phyloP scores from a whole-genome alignment of 2,888 invertebrate species.

The Drosophila pseudotalamancana region DNA sequence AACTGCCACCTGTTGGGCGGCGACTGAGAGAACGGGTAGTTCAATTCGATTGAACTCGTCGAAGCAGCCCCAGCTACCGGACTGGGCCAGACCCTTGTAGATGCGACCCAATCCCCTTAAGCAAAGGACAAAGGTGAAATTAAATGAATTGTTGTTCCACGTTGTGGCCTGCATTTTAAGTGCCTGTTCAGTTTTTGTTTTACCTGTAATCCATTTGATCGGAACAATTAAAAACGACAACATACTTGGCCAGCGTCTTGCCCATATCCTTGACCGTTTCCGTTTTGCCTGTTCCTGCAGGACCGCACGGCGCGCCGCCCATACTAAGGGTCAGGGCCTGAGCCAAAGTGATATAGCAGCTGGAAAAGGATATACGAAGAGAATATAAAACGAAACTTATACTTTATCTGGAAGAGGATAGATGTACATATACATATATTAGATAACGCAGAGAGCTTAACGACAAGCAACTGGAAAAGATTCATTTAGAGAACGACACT shows the following conservation, averaged over 20 bases:
- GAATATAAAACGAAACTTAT: no score
- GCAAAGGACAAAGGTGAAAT: no score
- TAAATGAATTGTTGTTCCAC: conserved; percentile 28
- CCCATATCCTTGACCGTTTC: conserved; percentile 99
- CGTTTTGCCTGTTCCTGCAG: conserved; percentile 99
- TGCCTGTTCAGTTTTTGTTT: conserved; percentile 2
- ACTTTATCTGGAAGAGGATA: background rate
- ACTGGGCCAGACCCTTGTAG: conserved; percentile 97
- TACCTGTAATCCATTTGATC: conserved; percentile 98
- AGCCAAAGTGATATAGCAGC: conserved; percentile 98
- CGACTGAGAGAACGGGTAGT: conserved; percentile 96
- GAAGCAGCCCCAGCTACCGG: conserved; percentile 99
- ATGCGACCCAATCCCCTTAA: conserved; percentile 97
- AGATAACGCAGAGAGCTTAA: no score
- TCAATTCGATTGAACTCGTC: conserved; percentile 99
- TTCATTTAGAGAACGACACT: background rate
- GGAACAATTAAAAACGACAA: conserved; percentile 98
- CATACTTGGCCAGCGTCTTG: conserved; percentile 97
- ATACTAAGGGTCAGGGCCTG: conserved; percentile 98
- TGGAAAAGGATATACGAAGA: conserved; percentile 84
- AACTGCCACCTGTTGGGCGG: conserved; percentile 98
- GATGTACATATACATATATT: no score
- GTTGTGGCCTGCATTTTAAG: conserved; percentile 46
- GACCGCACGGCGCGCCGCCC: conserved; percentile 98
- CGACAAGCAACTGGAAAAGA: no score